Conservation (phyloP, 2,797 vertebrate species). For the Urocyon cinereoargenteus region DNA sequence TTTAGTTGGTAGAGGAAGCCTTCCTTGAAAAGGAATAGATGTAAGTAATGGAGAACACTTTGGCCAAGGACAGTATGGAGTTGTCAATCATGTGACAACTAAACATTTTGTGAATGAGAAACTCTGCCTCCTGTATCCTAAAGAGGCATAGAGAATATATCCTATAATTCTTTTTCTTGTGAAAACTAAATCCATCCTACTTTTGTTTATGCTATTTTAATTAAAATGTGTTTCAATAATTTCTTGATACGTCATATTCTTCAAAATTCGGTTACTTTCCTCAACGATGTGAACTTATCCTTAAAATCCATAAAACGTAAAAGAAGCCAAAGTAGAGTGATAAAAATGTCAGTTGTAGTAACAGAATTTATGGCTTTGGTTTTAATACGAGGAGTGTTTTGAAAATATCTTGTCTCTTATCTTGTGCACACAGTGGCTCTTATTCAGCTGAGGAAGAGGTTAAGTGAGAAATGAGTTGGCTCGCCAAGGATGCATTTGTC, state of each 20-base stretch:
- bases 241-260: slow-evolving; percentile 53
- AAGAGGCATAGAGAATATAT: background rate
- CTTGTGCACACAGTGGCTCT: slow-evolving; percentile 65
- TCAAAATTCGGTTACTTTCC: slow-evolving; percentile 75
- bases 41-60: background rate
- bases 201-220: slow-evolving; percentile 73
- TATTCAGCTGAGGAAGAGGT: slow-evolving; percentile 70
- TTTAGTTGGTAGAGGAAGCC: background rate
- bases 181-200: slow-evolving; percentile 42
- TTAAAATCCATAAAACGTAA: slow-evolving; percentile 15
- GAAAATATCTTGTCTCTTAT: slow-evolving; percentile 71
- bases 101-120: background rate
- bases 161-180: background rate
- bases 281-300: slow-evolving; percentile 63
- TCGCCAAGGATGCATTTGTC: slow-evolving; percentile 71
- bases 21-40: background rate
- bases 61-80: background rate
- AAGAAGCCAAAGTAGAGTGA: slow-evolving; percentile 79
- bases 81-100: background rate
- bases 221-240: slow-evolving; percentile 62
- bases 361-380: slow-evolving; percentile 65
- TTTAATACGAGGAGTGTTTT: slow-evolving; percentile 70
- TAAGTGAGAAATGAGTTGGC: slow-evolving; percentile 80
- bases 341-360: slow-evolving; percentile 81
- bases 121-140: background rate